Base-by-base conservation (phyloP, 1,140 invertebrate genomes). In the Nomia melanderi region DNA sequence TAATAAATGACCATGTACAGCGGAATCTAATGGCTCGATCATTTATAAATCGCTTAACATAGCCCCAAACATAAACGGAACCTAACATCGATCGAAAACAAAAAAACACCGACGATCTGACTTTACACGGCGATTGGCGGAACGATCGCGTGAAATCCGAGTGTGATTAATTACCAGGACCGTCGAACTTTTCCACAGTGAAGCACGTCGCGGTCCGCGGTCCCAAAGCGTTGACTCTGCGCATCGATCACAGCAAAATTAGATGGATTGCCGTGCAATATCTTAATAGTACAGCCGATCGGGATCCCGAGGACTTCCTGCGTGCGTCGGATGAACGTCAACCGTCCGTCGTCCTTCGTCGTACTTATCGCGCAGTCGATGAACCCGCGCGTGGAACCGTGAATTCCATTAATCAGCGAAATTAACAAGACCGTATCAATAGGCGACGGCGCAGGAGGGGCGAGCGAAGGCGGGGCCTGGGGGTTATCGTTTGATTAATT, bases 361-460 rank as follows among this genome's bases (percentile, higher is more conserved):
- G 27, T 54, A 53, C 47, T 72, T 53, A 73, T 31, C 60, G 60
- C 20, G 2, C 44, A 63, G 29, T 44, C 73, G 53, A 74, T 65
- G 63, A 75, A 67, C 73, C n/a, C 31, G 2, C 5, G n/a, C 65
- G 12, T 20, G 17, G n/a, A 39, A 73, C 47, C 62, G 70, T 31
- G 53, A 66, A 67, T 67, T 75, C 63, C 72, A 75, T 75, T 75
- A 75, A 75, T 75, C 54, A 67, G 39, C 63, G 11, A 59, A 59
- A 59, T 47, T 57, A 75, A 75, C 73, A 56, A 23, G 54, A 25
- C 31, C 23, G n/a, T 14, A 5, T 9, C 6, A 17, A 25, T 57
- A 14, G 14, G 27, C 27, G 54, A 6, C 17, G 14, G 25, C n/a
- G 23, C 20, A 29, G 4, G 20, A 14, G 27, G 11, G 8, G n/a